phyloP scores from a whole-genome alignment of 2,113 vertebrate genomes.

The Alosa alosa region DNA sequence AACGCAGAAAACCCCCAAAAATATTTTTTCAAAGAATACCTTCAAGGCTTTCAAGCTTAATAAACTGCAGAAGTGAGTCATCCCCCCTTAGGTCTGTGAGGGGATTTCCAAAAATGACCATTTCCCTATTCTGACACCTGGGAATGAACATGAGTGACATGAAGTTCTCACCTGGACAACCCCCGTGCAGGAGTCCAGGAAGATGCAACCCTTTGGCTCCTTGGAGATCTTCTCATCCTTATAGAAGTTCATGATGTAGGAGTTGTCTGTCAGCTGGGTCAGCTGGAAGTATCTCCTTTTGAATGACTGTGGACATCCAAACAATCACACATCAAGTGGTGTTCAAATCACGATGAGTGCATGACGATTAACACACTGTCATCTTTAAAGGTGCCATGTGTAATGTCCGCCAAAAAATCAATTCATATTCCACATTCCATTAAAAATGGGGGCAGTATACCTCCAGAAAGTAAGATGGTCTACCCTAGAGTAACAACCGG shows the following conservation, averaged over 20 bases:
- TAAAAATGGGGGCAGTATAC: too few relatives aligned
- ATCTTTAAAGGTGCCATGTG: too few relatives aligned
- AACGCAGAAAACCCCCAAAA: too few relatives aligned
- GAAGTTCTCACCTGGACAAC: slow-evolving; percentile 85
- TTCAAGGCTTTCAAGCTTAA: too few relatives aligned
- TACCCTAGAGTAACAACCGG: too few relatives aligned
- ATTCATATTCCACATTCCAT: too few relatives aligned
- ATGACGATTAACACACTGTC: not conserved
- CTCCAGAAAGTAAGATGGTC: too few relatives aligned
- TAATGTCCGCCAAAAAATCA: too few relatives aligned
- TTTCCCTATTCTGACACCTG: not conserved
- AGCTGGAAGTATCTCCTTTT: slow-evolving; percentile 97
- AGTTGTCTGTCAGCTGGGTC: slow-evolving; percentile 94
- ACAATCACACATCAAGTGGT: not conserved
- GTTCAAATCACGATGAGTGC: not conserved
- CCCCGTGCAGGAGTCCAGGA: slow-evolving; percentile 96
- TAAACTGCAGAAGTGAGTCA: too few relatives aligned
- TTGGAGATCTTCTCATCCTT: slow-evolving; percentile 99
- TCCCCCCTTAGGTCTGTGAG: too few relatives aligned
- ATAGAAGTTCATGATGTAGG: slow-evolving; percentile 99
- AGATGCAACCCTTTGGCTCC: slow-evolving; percentile 98
- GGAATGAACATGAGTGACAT: not conserved
- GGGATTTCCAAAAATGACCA: too few relatives aligned
- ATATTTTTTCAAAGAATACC: too few relatives aligned
- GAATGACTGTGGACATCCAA: slow-evolving; percentile 81